Base-by-base conservation (phyloP, 1,140 invertebrate genomes). In the Drosophila erecta region DNA sequence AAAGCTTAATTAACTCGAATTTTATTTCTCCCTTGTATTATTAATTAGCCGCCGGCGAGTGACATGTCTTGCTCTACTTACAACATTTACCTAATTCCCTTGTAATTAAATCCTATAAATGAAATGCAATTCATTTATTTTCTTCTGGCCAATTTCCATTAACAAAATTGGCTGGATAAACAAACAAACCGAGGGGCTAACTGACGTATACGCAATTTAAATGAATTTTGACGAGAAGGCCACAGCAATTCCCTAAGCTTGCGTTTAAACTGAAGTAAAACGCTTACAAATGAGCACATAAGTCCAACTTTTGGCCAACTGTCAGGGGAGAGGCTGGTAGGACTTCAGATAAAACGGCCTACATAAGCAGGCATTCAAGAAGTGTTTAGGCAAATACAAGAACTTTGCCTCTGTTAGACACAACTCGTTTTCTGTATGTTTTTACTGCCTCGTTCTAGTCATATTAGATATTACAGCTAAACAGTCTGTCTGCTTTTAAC, bases 1-100 rank as follows among this genome's bases (percentile, higher is more conserved):
- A 56, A 51, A 59, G 22, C 65, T 73, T 86, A 80, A 86, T 85
- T 77, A 80, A 62, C 76, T 75, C 41, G 65, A 51, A 66, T 66
- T 53, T 65, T 20, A 30, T 43, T 62, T 62, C 40, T 72, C 51
- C 43, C 50, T 38, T 46, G 40, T 22, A 54, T 74, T 83, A 70
- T 69, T 79, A 75, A 70, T 83, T 60, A 60, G 49, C 44, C n/a
- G 17, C 44, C 46, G 43, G 64, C 15, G 64, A 67, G 37, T 65
- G 64, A 67, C 64, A 50, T 35, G 17, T 17, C 17, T 30, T 41
- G 12, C 7, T 38, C 11, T 24, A n/a, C 6, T 14, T 30, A 27
- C 35, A 38, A 24, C n/a, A 30, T 24, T 35, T 22, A 41, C 12
- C 49, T 54, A 55, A 46, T 46, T 37, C 8, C 2, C 14, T 33